Base-by-base conservation (phyloP, 2,888 invertebrate genomes). In the Carpatolechia fugitivella region DNA sequence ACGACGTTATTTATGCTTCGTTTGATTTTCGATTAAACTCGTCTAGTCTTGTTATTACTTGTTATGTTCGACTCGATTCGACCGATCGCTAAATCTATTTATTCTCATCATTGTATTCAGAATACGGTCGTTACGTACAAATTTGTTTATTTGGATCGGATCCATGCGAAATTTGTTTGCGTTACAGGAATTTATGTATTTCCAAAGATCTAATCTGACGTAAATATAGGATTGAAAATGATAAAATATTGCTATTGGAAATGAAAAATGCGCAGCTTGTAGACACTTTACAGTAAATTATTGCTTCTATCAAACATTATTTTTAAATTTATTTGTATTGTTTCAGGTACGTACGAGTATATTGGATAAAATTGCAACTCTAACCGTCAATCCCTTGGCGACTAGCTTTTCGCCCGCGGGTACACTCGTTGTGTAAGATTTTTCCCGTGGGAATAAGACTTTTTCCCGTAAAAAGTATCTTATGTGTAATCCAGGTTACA, bases 21-120 rank as follows among this genome's bases (percentile, higher is more conserved):
- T 75, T 74, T 76, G 76, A 70, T 78, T 78, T 77, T 76, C 76
- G 77, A 76, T 77, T 76, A 76, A 76, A 73, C 68, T 69, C 70
- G 69, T 69, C 74, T 73, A 73, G 73, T 70, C 63, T 63, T 44
- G 44, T 44, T 44, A 44, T 29, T 44, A 29, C 61, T 65, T 64
- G 68, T 65, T 62, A 62, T 64, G 64, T 69, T 65, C 60, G 63
- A 64, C 62, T 63, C 56, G 65, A 64, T 60, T 59, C 61, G 54
- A 62, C 62, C 68, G 69, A 69, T 68, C 58, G 62, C 63, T 53
- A 58, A 61, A 66, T 63, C 71, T 74, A 73, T 78, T 75, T 74
- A 69, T 72, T 69, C 63, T 61, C 65, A 65, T 69, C 65, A 70
- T 74, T 70, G 68, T 74, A 72, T 74, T 68, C 69, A 63, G 63